Base-by-base conservation (phyloP, 1,140 invertebrate species). In the Drosophila azteca region DNA sequence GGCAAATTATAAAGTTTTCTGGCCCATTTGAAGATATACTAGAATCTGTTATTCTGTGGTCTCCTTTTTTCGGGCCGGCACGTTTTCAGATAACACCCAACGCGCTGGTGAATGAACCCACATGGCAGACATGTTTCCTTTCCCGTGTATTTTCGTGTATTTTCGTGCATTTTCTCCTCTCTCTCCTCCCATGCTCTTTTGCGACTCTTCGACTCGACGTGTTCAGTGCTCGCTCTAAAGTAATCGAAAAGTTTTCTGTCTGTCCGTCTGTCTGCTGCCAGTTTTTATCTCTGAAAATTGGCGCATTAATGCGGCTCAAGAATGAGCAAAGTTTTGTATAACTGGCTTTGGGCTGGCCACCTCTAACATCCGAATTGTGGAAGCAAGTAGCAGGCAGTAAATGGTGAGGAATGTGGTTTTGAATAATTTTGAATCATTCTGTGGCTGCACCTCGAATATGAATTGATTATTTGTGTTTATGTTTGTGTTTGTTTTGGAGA, bases 1-100 rank as follows among this genome's bases (percentile, higher is more conserved):
- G 26, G 39, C 60, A 73, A 69, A 54, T 73, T 68, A 41, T 58
- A 77, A 66, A 59, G 57, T 79, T 67, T 75, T 72, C 55, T 62
- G 58, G 49, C 73, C 59, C 75, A 77, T 77, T 77, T 72, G 57
- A 62, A 61, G 48, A 74, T 79, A 61, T 64, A 39, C 11, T 39
- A 60, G 53, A 66, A 63, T 59, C 48, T 41, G 53, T 65, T 72
- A 26, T 49, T 48, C 71, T 51, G 52, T 29, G 15, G 35, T 13
- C 24, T 26, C 29, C 13, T n/a, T 68, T 68, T 66, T 43, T 35
- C 46, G 61, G 54, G 73, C 58, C 68, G 72, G 80, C 77, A 77
- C 72, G 81, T 70, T 79, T 85, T 73, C 66, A 84, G 80, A 84
- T 84, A 84, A 84, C 71, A 57, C 68, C 52, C 62, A 43, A 52